Conservation (phyloP, 2,113 vertebrate genomes). For the Poeciliopsis prolifica region DNA sequence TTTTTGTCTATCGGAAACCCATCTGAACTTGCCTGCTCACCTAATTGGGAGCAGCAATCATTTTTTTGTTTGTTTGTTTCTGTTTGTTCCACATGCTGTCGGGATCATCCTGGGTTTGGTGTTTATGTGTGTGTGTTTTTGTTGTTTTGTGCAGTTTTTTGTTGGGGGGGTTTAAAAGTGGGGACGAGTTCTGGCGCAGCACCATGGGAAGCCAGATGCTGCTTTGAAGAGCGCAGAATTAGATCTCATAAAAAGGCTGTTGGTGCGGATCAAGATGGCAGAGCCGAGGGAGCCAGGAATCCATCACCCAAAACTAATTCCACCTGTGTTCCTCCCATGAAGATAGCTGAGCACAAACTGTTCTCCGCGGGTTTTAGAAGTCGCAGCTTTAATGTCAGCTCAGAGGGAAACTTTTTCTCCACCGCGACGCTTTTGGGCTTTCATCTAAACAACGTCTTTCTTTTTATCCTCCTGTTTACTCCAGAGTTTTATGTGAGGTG, state of each 20-base stretch:
- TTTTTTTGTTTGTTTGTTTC: constrained; percentile 9
- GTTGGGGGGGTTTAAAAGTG: neutral
- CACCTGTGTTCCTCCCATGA: constrained; percentile 20
- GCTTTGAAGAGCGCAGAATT: constrained; percentile 52
- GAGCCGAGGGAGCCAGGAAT: constrained; percentile 27
- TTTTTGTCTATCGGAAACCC: neutral
- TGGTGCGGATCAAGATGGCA: constrained; percentile 54
- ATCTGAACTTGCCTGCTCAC: neutral
- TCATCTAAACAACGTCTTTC: neutral
- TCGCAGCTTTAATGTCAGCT: neutral
- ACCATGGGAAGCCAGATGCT: constrained; percentile 63
- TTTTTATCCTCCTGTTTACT: neutral
- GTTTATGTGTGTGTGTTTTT: constrained; percentile 1
- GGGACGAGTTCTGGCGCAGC: constrained; percentile 48
- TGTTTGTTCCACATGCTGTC: constrained; percentile 43
- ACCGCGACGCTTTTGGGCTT: neutral
- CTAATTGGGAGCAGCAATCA: neutral
- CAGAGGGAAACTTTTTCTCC: neutral
- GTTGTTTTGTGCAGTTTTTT: constrained; percentile 7
- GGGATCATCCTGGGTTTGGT: constrained; percentile 16
- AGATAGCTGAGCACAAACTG: constrained; percentile 16
- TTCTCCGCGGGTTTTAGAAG: neutral
- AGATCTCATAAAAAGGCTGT: constrained; percentile 56
- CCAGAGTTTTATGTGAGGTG: neutral
- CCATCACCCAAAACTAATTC: constrained; percentile 11